These are phyloP conservation scores for Falco punctatus DNA, from an alignment of 2,113 vertebrate genomes.

Conservation along the genomic window DNA sequence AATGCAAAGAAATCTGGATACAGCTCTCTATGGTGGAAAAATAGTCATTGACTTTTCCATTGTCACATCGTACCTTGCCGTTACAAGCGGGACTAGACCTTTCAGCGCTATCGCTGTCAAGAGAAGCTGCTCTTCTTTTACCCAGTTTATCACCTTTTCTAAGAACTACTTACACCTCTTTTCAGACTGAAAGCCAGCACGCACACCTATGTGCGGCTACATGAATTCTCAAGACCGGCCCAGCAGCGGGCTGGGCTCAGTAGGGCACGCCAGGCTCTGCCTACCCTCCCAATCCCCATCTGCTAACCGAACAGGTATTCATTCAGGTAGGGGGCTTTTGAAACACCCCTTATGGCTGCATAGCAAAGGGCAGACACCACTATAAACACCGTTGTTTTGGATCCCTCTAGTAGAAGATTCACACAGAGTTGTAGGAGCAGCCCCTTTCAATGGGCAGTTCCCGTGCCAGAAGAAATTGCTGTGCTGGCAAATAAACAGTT, in stretches of 20 bases:
- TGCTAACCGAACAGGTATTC: not conserved
- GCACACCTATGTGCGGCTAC: rapidly evolving
- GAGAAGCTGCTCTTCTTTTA: not conserved
- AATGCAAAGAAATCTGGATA: not conserved
- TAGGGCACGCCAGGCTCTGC: not conserved
- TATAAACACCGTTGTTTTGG: not conserved
- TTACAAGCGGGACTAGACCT: not conserved
- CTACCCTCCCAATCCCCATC: not conserved
- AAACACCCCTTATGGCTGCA: not conserved
- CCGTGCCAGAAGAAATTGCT: not conserved
- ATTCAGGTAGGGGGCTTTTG: not conserved
- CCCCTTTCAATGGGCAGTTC: not conserved
- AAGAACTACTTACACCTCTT: not conserved
- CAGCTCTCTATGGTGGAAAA: rapidly evolving
- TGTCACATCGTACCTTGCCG: not conserved
- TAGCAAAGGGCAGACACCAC: not conserved
- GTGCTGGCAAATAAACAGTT: not conserved
- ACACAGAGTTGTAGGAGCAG: not conserved
- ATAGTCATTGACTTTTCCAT: not conserved
- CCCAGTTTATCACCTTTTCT: not conserved
- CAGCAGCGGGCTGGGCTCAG: not conserved
- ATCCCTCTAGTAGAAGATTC: not conserved
- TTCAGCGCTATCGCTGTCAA: rapidly evolving
- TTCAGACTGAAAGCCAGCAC: not conserved
- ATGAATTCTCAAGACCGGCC: not conserved